Evolutionary conservation across 2,113 vertebrate species (phyloP), one percentile per base, ranked within the genome.

Genomic region (Caretta caretta): DNA sequence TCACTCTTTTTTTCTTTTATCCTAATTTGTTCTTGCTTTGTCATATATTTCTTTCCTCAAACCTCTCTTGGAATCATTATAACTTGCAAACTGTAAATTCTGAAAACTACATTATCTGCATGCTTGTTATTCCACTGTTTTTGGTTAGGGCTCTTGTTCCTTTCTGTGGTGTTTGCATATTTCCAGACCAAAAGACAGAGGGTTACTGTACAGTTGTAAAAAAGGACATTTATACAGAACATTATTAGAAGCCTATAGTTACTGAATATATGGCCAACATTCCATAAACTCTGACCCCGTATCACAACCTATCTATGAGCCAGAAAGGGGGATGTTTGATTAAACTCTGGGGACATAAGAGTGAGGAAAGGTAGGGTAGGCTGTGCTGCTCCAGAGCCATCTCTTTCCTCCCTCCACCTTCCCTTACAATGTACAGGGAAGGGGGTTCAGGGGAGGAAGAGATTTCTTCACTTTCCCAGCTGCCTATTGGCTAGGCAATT

Each of bases 261-360:
- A 38, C 38, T 72, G 10, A 72, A 57, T 27, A 11, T 57, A 27
- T 57, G 25, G 25, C 20, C 25, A 56, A 10, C 56, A 57, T 57
- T 57, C 25, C 56, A 57, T 57, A 27, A 57, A 57, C 56, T 57
- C 20, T 27, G 56, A 10, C 56, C 25, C 10, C 25, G 4, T 57
- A 27, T 57, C 56, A 57, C 56, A 57, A 5, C 56, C 25, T 12
- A 27, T 4, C 24, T 57, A 4, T 27, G 25, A 5, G 56, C 35
- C 65, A 17, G 14, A 35, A 69, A 35, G 17, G 35, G 65, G 17
- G 1, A 19, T 8, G 8, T 72, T 38, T 72, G 35, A 38, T 72
- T 12, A 72, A 38, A 38, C n/a, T n/a, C 35, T 5, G 29, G 8
- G 1, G 1, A 17, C 0, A 1, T 20, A 87, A 10, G n/a, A 84